Evolutionary conservation across 2,113 vertebrate genomes (phyloP).

Genomic region (Physeter macrocephalus): DNA sequence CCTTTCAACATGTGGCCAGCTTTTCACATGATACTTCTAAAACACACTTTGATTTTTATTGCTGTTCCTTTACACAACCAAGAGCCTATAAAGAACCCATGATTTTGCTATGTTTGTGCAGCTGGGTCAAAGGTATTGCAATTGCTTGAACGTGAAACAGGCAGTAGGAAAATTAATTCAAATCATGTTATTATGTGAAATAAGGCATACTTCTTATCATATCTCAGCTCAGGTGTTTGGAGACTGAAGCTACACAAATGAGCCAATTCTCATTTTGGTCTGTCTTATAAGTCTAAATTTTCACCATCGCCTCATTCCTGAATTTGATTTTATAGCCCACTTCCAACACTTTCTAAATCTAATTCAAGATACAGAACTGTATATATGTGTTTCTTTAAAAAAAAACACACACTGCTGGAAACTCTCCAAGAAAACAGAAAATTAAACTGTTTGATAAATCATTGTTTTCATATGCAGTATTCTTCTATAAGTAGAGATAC

Average conservation of each 20-base stretch:
- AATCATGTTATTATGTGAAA: background rate
- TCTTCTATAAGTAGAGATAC: background rate
- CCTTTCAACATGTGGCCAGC: background rate
- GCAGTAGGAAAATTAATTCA: conserved; percentile 35
- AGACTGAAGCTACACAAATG: background rate
- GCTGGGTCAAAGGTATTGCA: background rate
- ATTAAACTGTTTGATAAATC: background rate
- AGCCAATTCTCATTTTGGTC: background rate
- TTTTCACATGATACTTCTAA: conserved; percentile 27
- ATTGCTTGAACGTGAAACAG: background rate
- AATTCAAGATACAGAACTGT: background rate
- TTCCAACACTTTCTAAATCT: conserved; percentile 27
- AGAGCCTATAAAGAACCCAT: background rate
- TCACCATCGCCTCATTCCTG: background rate
- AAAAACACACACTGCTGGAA: background rate
- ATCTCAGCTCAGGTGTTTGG: background rate
- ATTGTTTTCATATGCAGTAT: background rate
- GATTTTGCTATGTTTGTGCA: background rate
- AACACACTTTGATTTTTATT: conserved; percentile 46
- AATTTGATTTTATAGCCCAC: conserved; percentile 16
- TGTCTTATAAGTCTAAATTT: background rate
- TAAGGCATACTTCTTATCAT: background rate
- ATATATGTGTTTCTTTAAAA: background rate
- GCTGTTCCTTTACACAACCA: background rate
- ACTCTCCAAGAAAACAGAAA: conserved; percentile 18